A percentile compares a stretch with the other conserved stretches of the same genome.
These are phyloP conservation scores for Actinopyga echinites DNA, from an alignment of 53 echinoderm and acorn worm species.

Conservation along the genomic window DNA sequence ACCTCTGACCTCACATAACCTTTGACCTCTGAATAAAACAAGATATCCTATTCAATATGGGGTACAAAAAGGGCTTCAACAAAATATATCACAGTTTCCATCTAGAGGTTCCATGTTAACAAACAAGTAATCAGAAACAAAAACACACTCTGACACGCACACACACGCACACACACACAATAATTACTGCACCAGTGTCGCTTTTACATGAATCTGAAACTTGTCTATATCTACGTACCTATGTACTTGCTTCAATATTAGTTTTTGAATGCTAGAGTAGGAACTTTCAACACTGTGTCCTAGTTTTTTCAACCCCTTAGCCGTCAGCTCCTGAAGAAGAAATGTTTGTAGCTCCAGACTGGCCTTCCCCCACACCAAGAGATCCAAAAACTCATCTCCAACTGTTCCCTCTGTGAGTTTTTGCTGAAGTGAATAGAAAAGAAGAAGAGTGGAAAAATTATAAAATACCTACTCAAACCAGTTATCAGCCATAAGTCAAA, in stretches of 20 bases:
- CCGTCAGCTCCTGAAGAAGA: constrained; percentile 91
- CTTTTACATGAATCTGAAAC: not conserved
- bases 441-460: not conserved
- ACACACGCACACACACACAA: not conserved
- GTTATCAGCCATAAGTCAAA: not conserved
- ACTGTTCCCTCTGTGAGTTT: constrained; percentile 76
- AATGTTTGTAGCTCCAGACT: constrained; percentile 94
- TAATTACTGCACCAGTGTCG: too few relatives aligned
- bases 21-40: too few relatives aligned
- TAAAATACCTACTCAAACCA: not conserved
- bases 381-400: constrained; percentile 91
- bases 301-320: constrained; percentile 95
- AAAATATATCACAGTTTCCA: too few relatives aligned
- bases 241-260: constrained; percentile 89
- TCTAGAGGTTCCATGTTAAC: not conserved
- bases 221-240: constrained; percentile 48
- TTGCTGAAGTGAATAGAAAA: constrained; percentile 50
- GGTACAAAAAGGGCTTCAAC: too few relatives aligned
- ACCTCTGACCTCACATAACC: too few relatives aligned
- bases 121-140: not conserved
- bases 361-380: constrained; percentile 94
- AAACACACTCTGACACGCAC: not conserved
- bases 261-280: constrained; percentile 92
- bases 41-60: too few relatives aligned
- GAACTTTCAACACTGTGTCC: constrained; percentile 97